These are phyloP conservation scores for Eupsilia transversa DNA, from an alignment of 2,888 invertebrate species.

Conservation along the genomic window DNA sequence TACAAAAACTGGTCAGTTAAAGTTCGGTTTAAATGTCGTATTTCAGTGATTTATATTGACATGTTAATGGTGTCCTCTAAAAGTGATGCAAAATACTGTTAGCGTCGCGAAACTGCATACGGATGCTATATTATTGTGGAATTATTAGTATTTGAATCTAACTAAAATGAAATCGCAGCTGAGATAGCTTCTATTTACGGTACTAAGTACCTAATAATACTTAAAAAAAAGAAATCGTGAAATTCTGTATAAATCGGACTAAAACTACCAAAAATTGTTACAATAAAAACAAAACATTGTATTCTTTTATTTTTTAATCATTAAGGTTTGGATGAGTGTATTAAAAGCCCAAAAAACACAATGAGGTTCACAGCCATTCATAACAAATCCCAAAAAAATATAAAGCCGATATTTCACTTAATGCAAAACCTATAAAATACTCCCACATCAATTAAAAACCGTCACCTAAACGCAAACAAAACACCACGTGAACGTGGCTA, in stretches of 20 bases:
- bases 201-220: too few species aligned
- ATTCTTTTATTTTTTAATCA: background rate
- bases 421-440: slow-evolving; percentile 40
- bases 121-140: background rate
- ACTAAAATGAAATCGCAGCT: background rate
- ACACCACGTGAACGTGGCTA: slow-evolving; percentile 61
- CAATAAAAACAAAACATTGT: background rate
- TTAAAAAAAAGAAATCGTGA: background rate
- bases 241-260: background rate
- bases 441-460: slow-evolving; percentile 59
- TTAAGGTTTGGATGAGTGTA: background rate
- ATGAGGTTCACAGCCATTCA: slow-evolving; percentile 5
- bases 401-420: slow-evolving; percentile 16
- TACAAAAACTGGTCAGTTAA: slow-evolving; percentile 44
- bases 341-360: background rate
- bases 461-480: slow-evolving; percentile 49
- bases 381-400: slow-evolving; percentile 8
- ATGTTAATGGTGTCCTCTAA: slow-evolving; percentile 25
- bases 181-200: background rate
- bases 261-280: background rate
- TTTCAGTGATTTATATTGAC: slow-evolving; percentile 48
- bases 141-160: background rate
- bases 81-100: slow-evolving; percentile 18
- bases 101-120: slow-evolving; percentile 20
- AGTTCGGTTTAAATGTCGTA: slow-evolving; percentile 42